Evolutionary conservation across 2,888 invertebrate genomes (phyloP).

Genomic region (Epirrhoe alternata): DNA sequence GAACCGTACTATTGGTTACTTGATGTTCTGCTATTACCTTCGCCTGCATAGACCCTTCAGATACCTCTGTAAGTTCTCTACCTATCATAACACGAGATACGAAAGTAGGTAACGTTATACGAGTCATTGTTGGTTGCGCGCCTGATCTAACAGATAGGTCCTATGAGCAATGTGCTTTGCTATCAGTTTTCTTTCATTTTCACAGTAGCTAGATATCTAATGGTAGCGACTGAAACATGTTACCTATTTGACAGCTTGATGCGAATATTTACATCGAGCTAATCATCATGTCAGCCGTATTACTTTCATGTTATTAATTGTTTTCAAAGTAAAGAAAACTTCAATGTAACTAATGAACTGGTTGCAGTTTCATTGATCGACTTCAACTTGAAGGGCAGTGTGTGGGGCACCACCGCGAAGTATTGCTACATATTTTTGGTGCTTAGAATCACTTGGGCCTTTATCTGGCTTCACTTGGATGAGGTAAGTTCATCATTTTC

Average conservation of each 20-base stretch:
- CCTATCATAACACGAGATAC: neutral
- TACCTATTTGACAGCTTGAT: too few species aligned
- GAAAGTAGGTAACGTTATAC: neutral
- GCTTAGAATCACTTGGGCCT: conserved; percentile 60
- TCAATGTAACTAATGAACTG: neutral
- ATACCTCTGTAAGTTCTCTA: conserved; percentile 59
- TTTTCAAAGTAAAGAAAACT: too few species aligned
- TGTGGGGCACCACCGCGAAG: conserved; percentile 65
- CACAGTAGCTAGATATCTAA: too few species aligned
- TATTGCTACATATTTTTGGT: conserved; percentile 66
- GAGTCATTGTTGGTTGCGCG: neutral
- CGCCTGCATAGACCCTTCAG: conserved; percentile 66
- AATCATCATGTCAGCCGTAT: too few species aligned
- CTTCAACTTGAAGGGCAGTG: conserved; percentile 62
- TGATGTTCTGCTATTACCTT: conserved; percentile 59
- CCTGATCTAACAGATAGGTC: neutral
- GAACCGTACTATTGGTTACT: conserved; percentile 35
- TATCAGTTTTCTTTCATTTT: neutral
- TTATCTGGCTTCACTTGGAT: conserved; percentile 59
- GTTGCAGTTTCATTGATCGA: conserved; percentile 60
- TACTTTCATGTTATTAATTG: too few species aligned
- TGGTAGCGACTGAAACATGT: too few species aligned
- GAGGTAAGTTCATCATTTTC: conserved; percentile 44
- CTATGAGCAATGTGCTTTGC: neutral
- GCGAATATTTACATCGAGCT: too few species aligned